Evolutionary conservation across 2,797 vertebrate species (phyloP), one percentile per base, ranked within the genome.

Genomic region (Glyptemys insculpta): DNA sequence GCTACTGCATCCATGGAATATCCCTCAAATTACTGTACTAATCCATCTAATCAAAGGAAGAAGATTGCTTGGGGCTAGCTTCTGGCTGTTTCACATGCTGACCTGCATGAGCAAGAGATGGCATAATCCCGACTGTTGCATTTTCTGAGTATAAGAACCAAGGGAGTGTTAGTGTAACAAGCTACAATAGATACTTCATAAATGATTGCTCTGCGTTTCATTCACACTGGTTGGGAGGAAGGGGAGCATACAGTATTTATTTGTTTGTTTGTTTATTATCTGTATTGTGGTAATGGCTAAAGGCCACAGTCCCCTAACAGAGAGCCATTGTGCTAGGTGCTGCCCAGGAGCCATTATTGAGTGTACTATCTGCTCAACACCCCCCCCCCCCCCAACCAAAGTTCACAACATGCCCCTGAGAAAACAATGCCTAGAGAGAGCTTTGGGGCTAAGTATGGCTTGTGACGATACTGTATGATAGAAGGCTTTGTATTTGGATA

Each of bases 381-480:
- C 3, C 9, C 12, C 14, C 8, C 8, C 3, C 2, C 18, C 18
- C n/a, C 5, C 9, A 3, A 23, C n/a, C 65, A 68, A 21, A 12
- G 65, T 11, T 68, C n/a, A 72, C 37, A 41, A 41, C 9, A 41
- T 72, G 68, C 37, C 11, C 21, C 68, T 41, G 37, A 72, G 37
- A 25, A 68, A 37, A 72, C 25, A 37, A 72, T 16, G 65, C 5
- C 37, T 6, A 41, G n/a, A 41, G n/a, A 41, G n/a, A 41, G 65
- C n/a, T 12, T 37, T 72, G 37, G n/a, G n/a, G 19, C n/a, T 37
- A 72, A 72, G 19, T 7, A 44, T 1, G 85, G 11, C 37, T 88
- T 54, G 19, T 16, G 86, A 68, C 89, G 6, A 0, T 52, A 57
- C 23, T 15, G 25, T 76, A 47, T 27, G 41, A 44, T 2, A 79